A percentile compares a stretch with the other conserved stretches of the same genome.
phyloP scores from a whole-genome alignment of 37 sponge, comb jelly and placozoan species.

The Eunapius fragilis region DNA sequence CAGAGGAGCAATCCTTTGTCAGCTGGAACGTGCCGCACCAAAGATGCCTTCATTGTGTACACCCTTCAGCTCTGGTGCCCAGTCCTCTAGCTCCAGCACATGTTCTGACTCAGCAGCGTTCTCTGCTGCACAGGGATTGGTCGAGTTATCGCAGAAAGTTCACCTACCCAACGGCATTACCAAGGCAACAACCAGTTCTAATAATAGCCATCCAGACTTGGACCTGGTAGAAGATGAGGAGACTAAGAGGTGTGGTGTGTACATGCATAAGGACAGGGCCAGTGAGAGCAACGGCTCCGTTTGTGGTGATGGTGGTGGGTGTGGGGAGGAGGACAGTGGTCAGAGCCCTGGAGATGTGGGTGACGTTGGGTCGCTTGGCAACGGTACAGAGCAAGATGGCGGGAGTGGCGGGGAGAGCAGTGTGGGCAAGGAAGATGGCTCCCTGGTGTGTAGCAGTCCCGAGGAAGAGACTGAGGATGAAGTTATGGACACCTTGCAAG shows the following conservation, averaged over 20 bases:
- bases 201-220: neutral
- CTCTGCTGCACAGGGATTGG: constrained; percentile 31
- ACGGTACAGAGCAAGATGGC: neutral
- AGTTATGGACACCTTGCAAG: neutral
- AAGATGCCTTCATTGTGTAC: neutral
- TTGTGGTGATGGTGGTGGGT: neutral
- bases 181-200: neutral
- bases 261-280: neutral
- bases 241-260: neutral
- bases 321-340: neutral
- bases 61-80: neutral
- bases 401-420: neutral
- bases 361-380: neutral
- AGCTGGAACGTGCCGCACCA: constrained; percentile 1
- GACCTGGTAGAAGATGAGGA: neutral
- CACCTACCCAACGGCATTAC: constrained; percentile 8
- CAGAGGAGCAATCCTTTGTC: constrained; percentile 34
- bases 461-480: neutral
- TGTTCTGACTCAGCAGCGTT: constrained; percentile 16
- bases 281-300: neutral
- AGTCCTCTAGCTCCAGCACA: neutral
- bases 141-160: constrained; percentile 24
- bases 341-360: neutral
- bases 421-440: neutral
- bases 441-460: neutral